These are phyloP conservation scores for Hirtodrosophila confusa DNA, from an alignment of 2,888 invertebrate species.

Conservation along the genomic window DNA sequence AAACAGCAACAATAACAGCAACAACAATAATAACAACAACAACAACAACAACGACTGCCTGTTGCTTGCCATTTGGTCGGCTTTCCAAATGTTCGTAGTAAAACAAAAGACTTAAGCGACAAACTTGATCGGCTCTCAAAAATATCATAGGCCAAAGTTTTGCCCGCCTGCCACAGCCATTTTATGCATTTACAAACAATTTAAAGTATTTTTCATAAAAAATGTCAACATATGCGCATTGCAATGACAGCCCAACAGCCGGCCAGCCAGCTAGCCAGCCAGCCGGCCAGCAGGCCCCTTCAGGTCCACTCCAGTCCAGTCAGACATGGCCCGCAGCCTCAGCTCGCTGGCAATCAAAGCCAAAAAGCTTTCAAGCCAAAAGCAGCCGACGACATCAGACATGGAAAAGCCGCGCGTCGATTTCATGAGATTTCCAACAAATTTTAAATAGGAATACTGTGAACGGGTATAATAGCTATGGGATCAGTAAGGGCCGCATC, in stretches of 20 bases:
- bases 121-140: constrained; percentile 51
- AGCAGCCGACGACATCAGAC: constrained; percentile 61
- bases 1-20: constrained; percentile 20
- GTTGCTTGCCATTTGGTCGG: constrained; percentile 42
- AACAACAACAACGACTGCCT: not conserved
- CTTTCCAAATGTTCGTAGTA: constrained; percentile 39
- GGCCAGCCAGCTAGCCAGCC: constrained; percentile 17
- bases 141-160: constrained; percentile 56
- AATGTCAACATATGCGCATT: constrained; percentile 75
- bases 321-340: constrained; percentile 66
- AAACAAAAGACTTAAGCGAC: constrained; percentile 53
- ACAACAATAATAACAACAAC: too few species aligned
- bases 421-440: constrained; percentile 68
- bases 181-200: constrained; percentile 70
- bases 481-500: not conserved
- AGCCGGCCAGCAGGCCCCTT: constrained; percentile 25
- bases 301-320: constrained; percentile 27
- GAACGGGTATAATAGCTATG: constrained; percentile 29
- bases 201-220: constrained; percentile 66
- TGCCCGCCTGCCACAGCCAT: constrained; percentile 40
- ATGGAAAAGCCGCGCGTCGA: constrained; percentile 64
- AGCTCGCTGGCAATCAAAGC: constrained; percentile 58
- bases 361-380: constrained; percentile 71
- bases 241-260: constrained; percentile 62
- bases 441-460: constrained; percentile 37